Base-by-base conservation (phyloP, 2,797 vertebrate species). In the Sparus aurata region DNA sequence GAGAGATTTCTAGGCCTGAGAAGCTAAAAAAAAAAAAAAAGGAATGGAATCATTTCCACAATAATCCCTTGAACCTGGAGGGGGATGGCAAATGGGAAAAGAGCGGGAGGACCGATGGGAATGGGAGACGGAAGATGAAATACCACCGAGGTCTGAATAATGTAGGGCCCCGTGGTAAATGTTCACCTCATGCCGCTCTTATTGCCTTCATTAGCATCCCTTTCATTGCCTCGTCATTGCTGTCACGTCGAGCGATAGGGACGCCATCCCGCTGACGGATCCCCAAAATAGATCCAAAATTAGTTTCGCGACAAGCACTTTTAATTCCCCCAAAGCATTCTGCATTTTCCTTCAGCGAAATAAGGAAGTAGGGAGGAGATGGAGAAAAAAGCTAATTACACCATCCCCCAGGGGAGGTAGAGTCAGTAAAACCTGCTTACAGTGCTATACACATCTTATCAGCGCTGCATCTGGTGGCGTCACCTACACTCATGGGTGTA, bases 251-350 rank as follows among this genome's bases (percentile, higher is more conserved):
- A 82, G 87, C 34, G 58, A 87, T 43, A 69, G 78, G 60, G 82
- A 84, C 46, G 38, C 77, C 63, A 41, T 83, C 77, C 85, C 46
- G 45, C 84, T 87, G 83, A 85, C 79, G 87, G 77, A 85, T 85
- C 74, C 87, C 83, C 72, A 87, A 92, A 94, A 93, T 92, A 91
- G 88, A 90, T 80, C 79, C 73, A 47, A 91, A 93, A 93, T 91
- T 79, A 89, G 88, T 92, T 92, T 90, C 12, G 61, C 77, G 77
- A 84, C 82, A 72, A 86, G 80, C 73, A 69, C 82, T 91, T 92
- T 90, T 84, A 91, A 92, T 91, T 89, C 88, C 89, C 90, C 87
- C 27, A 66, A 91, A 88, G 86, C 79, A 83, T 92, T 91, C 78
- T 41, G 67, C 82, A 83, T 80, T 88, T 88, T 90, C 79, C 67